These are phyloP conservation scores for Plectrocnemia conspersa DNA, from an alignment of 1,140 invertebrate species.

Conservation along the genomic window DNA sequence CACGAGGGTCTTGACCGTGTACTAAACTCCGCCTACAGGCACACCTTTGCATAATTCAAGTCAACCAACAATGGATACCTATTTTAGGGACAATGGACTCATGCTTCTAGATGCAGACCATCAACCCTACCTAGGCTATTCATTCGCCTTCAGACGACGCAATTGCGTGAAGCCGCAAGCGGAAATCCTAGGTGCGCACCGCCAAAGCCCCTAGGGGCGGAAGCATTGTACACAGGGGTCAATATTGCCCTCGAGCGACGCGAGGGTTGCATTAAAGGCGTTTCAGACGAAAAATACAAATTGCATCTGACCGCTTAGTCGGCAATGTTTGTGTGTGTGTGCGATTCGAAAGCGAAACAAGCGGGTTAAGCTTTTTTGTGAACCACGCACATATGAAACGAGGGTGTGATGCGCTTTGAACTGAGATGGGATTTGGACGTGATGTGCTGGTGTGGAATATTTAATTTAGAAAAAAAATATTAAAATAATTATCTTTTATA, in stretches of 20 bases:
- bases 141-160: constrained; percentile 12
- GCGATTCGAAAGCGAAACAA: background rate
- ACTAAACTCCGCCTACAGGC: background rate
- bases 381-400: background rate
- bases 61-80: background rate
- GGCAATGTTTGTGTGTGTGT: too few species aligned
- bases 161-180: constrained; percentile 17
- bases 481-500: too few species aligned
- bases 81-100: background rate
- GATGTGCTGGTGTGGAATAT: background rate
- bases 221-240: background rate
- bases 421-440: background rate
- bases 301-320: constrained; percentile 2
- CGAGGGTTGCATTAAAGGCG: constrained; percentile 12
- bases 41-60: constrained; percentile 6
- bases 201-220: background rate
- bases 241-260: background rate
- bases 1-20: too few species aligned
- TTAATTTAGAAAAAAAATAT: background rate
- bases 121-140: constrained; percentile 3
- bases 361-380: background rate
- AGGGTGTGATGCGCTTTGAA: background rate
- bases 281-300: background rate
- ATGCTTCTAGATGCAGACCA: constrained; percentile 1
- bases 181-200: constrained; percentile 6